Percentiles rank a stretch among this genome's conserved stretches.
Evolutionary conservation across 2,113 vertebrate genomes (phyloP).

Genomic region (Heterocephalus glaber): DNA sequence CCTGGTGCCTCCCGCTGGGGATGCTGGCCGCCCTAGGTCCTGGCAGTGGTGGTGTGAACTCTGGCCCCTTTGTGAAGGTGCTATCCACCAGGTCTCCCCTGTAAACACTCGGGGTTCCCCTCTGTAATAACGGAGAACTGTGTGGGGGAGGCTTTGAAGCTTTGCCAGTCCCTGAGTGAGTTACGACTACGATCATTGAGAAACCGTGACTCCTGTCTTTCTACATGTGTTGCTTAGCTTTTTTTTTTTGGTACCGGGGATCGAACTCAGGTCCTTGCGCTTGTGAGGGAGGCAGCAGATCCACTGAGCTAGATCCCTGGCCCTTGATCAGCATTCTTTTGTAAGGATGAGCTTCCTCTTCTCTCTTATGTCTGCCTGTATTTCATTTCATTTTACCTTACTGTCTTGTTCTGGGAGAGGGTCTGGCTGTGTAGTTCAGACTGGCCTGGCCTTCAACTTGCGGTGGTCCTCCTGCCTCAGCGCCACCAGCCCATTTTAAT

Average conservation of each 20-base stretch:
- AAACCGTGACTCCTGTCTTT: neutral
- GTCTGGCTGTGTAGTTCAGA: neutral
- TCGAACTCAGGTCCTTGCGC: too few species aligned
- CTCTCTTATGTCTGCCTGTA: neutral
- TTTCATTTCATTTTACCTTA: neutral
- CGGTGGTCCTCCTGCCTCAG: neutral
- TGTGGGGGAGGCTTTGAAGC: neutral
- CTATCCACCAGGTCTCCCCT: neutral
- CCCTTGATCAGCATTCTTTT: neutral
- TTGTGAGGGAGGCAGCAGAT: too few species aligned
- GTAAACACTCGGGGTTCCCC: neutral
- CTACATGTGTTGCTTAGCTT: neutral
- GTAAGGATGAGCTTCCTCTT: neutral
- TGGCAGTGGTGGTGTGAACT: neutral
- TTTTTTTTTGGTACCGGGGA: too few species aligned
- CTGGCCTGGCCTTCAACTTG: neutral
- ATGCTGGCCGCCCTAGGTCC: neutral
- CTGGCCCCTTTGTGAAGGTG: neutral
- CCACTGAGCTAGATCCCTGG: too few species aligned
- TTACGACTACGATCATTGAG: neutral
- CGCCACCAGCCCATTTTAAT: neutral
- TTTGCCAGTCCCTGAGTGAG: neutral
- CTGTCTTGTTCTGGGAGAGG: neutral
- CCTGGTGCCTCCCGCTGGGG: neutral
- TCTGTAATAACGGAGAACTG: neutral